These are phyloP conservation scores for Glossophaga mutica DNA, from an alignment of 2,797 vertebrate genomes.

Conservation along the genomic window DNA sequence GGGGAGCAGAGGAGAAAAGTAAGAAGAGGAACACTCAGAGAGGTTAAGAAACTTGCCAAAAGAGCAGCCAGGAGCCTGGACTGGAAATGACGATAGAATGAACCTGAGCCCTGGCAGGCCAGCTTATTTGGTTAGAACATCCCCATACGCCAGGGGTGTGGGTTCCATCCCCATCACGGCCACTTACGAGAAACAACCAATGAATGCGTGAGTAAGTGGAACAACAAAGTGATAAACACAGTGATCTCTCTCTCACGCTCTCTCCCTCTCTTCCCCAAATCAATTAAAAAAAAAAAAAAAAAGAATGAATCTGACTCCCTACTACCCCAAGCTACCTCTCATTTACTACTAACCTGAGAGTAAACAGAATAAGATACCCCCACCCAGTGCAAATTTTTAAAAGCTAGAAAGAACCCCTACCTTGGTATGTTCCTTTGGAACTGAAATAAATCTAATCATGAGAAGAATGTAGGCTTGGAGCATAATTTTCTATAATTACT, in stretches of 20 bases:
- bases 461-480: neutral
- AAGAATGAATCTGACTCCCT: neutral
- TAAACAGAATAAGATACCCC: neutral
- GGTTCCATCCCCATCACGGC: neutral
- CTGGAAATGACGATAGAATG: neutral
- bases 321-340: neutral
- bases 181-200: no score
- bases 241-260: no score
- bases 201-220: no score
- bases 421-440: neutral
- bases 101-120: neutral
- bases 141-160: neutral
- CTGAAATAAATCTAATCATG: neutral
- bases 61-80: neutral
- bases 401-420: neutral
- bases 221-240: neutral
- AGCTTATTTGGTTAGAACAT: neutral
- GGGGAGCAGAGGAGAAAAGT: neutral
- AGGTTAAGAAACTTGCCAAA: neutral
- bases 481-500: neutral
- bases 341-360: neutral
- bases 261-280: neutral
- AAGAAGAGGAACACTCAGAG: neutral
- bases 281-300: neutral
- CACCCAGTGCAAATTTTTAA: neutral